These are phyloP conservation scores for Rhizoglyphus robini DNA, from an alignment of 1,140 invertebrate species.

Conservation along the genomic window DNA sequence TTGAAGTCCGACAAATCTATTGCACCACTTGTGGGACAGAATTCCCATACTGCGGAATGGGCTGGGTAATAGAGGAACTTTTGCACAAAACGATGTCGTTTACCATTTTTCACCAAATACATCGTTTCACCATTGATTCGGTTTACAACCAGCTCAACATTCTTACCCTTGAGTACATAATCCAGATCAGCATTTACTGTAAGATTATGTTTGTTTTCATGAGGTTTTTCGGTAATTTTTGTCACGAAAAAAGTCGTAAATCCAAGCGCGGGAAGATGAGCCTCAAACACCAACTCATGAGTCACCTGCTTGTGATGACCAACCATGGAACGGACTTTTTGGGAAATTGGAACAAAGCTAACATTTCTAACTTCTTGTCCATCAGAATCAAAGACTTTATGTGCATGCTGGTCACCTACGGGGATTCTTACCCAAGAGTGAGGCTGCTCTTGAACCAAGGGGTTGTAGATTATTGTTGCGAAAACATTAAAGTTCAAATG, in stretches of 20 bases:
- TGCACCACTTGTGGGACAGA: background rate
- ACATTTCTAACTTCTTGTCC: constrained; percentile 27
- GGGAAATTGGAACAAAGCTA: constrained; percentile 29
- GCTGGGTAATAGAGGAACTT: constrained; percentile 7
- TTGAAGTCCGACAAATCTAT: background rate
- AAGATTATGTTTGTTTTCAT: background rate
- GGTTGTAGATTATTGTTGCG: constrained; percentile 63
- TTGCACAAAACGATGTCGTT: background rate
- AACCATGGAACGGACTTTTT: constrained; percentile 31
- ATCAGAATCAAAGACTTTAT: constrained; percentile 43
- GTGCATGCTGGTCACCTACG: constrained; percentile 41
- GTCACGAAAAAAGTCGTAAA: constrained; percentile 34
- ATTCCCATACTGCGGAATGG: background rate
- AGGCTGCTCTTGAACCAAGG: constrained; percentile 46
- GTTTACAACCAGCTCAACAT: constrained; percentile 19
- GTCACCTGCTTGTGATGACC: constrained; percentile 30
- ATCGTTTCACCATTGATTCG: constrained; percentile 8
- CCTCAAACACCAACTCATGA: constrained; percentile 35
- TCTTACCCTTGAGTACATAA: constrained; percentile 13
- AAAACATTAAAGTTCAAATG: constrained; percentile 49
- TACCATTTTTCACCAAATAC: constrained; percentile 26
- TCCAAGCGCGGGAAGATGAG: constrained; percentile 35
- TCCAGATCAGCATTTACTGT: background rate
- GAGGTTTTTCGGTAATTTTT: background rate
- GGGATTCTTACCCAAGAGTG: constrained; percentile 59